Base-by-base conservation (phyloP, 1,140 invertebrate genomes). In the Hypothenemus hampei region DNA sequence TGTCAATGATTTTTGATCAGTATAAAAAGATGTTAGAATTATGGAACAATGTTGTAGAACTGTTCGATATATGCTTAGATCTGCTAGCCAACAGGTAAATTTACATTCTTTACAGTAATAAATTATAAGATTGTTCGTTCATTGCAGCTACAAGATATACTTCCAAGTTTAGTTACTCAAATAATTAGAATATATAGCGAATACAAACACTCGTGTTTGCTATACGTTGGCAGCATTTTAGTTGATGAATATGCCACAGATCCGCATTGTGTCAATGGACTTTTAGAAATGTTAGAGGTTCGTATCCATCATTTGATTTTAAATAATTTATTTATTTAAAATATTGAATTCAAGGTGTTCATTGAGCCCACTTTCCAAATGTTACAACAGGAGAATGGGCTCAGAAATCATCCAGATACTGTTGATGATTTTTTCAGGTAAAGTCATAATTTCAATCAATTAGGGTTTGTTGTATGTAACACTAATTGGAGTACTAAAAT, bases 341-440 rank as follows among this genome's bases (percentile, higher is more conserved):
- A 15, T 16, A n/a, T 50, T 11, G 10, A n/a, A n/a, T 50, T 37
- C 8, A n/a, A 51, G 48, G 89, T 86, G 31, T 86, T 96, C 66
- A 83, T 93, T 64, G 79, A 80, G 47, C 87, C 90, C 35, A 91
- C 94, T 26, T 93, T 97, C 70, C 74, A 77, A 36, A 69, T 93
- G 62, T 76, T 97, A 41, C 84, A 91, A 69, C 80, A 81, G 65
- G 73, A 77, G 47, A 79, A 83, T 57, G 89, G 90, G 1, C 73
- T 98, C 6, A 78, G 84, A 52, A 87, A 96, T 72, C 87, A 98
- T 78, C 95, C 97, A 0, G 96, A 98, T 63, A 98, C 94, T 0
- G 92, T 98, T 0, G 97, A 98, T 71, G 97, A 98, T 71, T 83
- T 98, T 49, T 98, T 97, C 71, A 77, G 95, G 37, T 77, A 61